Evolutionary conservation across 2,797 vertebrate genomes (phyloP), one percentile per base, ranked within the genome.

Genomic region (Phoebastria nigripes): DNA sequence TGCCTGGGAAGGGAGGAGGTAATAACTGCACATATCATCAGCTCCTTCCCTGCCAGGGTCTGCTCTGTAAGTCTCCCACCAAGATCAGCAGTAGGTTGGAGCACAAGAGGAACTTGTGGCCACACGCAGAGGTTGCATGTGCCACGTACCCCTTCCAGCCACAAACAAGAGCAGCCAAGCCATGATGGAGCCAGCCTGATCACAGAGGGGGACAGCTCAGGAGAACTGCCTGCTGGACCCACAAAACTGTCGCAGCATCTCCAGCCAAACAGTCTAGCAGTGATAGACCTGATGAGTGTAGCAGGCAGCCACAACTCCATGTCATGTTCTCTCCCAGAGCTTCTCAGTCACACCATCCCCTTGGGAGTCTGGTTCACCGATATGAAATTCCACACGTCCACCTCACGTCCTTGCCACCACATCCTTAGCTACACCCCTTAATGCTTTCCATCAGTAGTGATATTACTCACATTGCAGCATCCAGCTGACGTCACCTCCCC

Each of bases 301-400:
- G 41, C 18, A 24, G 37, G 47, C 73, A 89, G 66, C 16, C 72
- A 44, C 41, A 59, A 35, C 73, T 87, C 58, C 19, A 8, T 0
- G 0, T 59, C 76, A 62, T 2, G 12, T 33, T 22, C 26, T 39
- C 37, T 62, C 59, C 31, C 83, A 78, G 56, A 67, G 47, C 56
- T 90, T 81, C 90, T 89, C 80, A 90, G 55, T 65, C 90, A 69
- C 35, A 61, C 15, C 78, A 63, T 11, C 37, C 78, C 71, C 81
- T 29, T 9, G 71, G 71, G 77, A 92, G 29, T 63, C 70, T 67
- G 52, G 52, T 37, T 94, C 81, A 85, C 56, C 0, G 0, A 77
- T 89, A 90, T 85, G 91, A 95, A 96, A 97, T 95, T 96, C 93
- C 89, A 96, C 78, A 94, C 89, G 71, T 76, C 29, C 41, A 37